phyloP scores from a whole-genome alignment of 2,113 vertebrate species.

The Stercorarius parasiticus region DNA sequence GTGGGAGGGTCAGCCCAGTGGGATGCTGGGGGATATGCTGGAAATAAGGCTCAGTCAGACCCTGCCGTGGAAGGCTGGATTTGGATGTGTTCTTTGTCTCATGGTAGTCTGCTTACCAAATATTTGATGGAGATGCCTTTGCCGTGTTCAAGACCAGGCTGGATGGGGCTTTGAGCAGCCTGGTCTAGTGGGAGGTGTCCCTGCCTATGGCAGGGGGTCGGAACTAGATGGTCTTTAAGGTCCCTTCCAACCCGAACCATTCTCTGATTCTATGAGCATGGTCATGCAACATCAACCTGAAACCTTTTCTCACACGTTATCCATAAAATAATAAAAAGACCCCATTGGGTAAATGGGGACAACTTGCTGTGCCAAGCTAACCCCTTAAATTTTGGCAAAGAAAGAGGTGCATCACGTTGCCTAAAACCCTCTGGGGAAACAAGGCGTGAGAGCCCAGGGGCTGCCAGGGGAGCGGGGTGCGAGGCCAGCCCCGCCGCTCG shows the following conservation, averaged over 20 bases:
- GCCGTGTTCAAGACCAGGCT: neutral
- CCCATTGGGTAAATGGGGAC: fast-evolving
- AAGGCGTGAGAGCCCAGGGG: neutral
- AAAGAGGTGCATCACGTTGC: neutral
- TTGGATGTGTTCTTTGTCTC: neutral
- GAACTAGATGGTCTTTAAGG: neutral
- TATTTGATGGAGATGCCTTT: neutral
- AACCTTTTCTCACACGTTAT: neutral
- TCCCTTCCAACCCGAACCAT: neutral
- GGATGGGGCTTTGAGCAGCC: neutral
- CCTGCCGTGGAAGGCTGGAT: fast-evolving
- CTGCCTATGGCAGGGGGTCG: neutral
- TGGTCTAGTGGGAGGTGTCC: neutral
- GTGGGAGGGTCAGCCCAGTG: neutral
- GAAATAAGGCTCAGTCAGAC: neutral
- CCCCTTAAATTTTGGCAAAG: neutral
- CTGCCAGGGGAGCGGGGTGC: neutral
- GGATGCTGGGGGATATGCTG: neutral
- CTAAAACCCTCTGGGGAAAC: neutral
- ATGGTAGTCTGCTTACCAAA: neutral
- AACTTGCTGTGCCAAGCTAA: neutral
- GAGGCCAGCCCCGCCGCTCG: neutral
- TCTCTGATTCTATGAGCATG: neutral
- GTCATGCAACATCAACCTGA: neutral
- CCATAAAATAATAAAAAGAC: neutral